A percentile compares a stretch with the other conserved stretches of the same genome.
Conservation (phyloP, 2,797 vertebrate species). For the Enteromius anoplus region DNA sequence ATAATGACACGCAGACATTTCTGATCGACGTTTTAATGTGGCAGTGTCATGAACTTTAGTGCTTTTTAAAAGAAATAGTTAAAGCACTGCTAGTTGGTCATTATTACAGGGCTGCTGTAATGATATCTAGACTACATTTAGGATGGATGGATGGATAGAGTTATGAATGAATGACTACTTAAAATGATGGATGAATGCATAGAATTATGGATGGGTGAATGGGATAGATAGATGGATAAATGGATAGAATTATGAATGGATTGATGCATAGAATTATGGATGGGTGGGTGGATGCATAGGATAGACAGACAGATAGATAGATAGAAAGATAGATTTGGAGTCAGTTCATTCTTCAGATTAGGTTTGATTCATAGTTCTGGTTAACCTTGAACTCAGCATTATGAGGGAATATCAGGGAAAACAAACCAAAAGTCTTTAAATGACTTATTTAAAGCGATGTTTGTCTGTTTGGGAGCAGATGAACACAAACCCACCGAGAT, state of each 20-base stretch:
- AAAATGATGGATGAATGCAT: not conserved
- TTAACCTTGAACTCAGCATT: not conserved
- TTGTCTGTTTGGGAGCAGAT: conserved; percentile 1
- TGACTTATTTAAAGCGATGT: not conserved
- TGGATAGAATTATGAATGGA: no score
- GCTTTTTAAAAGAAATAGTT: not conserved
- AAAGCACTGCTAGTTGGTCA: not conserved
- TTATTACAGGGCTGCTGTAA: no score
- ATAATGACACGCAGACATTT: not conserved
- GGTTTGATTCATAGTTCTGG: not conserved
- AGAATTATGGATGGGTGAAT: not conserved
- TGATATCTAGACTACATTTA: no score
- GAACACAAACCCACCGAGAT: not conserved
- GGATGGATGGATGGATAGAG: not conserved
- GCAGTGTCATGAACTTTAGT: not conserved
- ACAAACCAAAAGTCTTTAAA: not conserved
- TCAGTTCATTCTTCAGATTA: not conserved
- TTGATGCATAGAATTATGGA: no score
- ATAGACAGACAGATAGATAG: not conserved
- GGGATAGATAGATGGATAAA: no score
- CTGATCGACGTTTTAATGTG: not conserved
- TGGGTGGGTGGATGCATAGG: not conserved
- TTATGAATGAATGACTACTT: no score
- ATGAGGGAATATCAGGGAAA: not conserved
- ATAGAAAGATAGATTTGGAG: not conserved